Base-by-base conservation (phyloP, 92 coral and sea anemone genomes). In the Siderastrea radians region DNA sequence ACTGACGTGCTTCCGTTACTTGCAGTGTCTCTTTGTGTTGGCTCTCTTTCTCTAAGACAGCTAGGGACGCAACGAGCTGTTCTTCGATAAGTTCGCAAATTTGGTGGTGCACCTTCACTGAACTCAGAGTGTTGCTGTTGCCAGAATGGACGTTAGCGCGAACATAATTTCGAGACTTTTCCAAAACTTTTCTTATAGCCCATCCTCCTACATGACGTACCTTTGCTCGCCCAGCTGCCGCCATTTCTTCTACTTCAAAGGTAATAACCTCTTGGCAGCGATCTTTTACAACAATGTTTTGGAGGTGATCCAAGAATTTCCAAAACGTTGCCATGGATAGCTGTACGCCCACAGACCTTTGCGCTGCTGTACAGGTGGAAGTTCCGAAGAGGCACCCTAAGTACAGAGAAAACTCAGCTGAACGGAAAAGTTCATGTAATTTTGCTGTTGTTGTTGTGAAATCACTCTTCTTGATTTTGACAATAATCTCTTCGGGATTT, bases 201-300 rank as follows among this genome's bases (percentile, higher is more conserved):
- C 92, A 68, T 61, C 84, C 92, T 26, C 89, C 89, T 8, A 84
- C 92, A 70, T 77, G 84, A 59, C 93, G 74, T 43, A 92, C 80
- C 57, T 92, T 92, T 13, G 83, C 58, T 60, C 59, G 68, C 15
- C 92, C 95, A n/a, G 53, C 92, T 61, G 15, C 90, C 68, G 43
- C 14, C 90, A 88, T 91, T 61, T 91, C 74, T 7, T 83, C 70
- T 0, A 87, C 89, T 19, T 83, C 44, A 12, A 91, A 68, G 3
- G 6, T 52, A 19, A 78, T 67, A 6, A 66, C 69, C 74, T 76
- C 72, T 17, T 77, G 63, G 17, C 44, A 13, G 64, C 74, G 47
- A 12, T 79, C 70, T n/a, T 80, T 48, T 49, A 26, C 62, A 4
- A 92, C 80, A 49, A 71, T 72, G 49, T 52, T 48, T 19, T 16